A percentile compares a stretch with the other conserved stretches of the same genome.
Conservation (phyloP, 1,140 invertebrate genomes). For the Coelopa frigida region DNA sequence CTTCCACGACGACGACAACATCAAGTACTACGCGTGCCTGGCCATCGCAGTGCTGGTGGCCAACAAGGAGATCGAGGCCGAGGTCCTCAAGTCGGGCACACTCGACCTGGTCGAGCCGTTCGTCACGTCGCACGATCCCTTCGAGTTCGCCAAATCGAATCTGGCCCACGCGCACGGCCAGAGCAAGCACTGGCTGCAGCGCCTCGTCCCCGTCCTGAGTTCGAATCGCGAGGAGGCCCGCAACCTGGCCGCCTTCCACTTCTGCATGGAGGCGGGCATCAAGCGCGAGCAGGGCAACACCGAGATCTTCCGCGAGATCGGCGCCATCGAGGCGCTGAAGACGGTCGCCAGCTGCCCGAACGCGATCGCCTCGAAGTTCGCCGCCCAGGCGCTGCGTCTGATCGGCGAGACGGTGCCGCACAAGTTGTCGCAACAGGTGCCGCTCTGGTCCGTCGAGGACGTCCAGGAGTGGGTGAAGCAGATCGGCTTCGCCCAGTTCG, state of each 20-base stretch:
- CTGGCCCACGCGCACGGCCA: slow-evolving; percentile 91
- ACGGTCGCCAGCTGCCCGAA: slow-evolving; percentile 96
- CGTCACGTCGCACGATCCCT: slow-evolving; percentile 86
- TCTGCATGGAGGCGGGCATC: slow-evolving; percentile 98
- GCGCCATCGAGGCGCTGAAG: slow-evolving; percentile 90
- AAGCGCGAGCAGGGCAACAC: slow-evolving; percentile 94
- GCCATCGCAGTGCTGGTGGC: slow-evolving; percentile 94
- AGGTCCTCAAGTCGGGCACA: slow-evolving; percentile 90
- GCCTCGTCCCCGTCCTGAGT: slow-evolving; percentile 89
- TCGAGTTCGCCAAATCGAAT: slow-evolving; percentile 89
- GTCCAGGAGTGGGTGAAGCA: slow-evolving; percentile 97
- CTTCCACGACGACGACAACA: slow-evolving; percentile 93
- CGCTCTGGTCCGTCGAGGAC: slow-evolving; percentile 93
- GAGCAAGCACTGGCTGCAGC: slow-evolving; percentile 90
- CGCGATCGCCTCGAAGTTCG: slow-evolving; percentile 94
- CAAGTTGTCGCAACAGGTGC: slow-evolving; percentile 95
- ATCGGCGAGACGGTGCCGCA: slow-evolving; percentile 97
- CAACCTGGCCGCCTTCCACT: slow-evolving; percentile 96
- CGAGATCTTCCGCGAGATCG: slow-evolving; percentile 90
- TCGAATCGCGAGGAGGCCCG: slow-evolving; percentile 93
- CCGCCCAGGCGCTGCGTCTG: slow-evolving; percentile 86
- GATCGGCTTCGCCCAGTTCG: slow-evolving; percentile 86
- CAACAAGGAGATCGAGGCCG: slow-evolving; percentile 97
- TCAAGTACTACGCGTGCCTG: slow-evolving; percentile 96
- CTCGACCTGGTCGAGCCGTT: slow-evolving; percentile 95